Evolutionary conservation across 2,113 vertebrate species (phyloP).

Genomic region (Harpagus bidentatus): DNA sequence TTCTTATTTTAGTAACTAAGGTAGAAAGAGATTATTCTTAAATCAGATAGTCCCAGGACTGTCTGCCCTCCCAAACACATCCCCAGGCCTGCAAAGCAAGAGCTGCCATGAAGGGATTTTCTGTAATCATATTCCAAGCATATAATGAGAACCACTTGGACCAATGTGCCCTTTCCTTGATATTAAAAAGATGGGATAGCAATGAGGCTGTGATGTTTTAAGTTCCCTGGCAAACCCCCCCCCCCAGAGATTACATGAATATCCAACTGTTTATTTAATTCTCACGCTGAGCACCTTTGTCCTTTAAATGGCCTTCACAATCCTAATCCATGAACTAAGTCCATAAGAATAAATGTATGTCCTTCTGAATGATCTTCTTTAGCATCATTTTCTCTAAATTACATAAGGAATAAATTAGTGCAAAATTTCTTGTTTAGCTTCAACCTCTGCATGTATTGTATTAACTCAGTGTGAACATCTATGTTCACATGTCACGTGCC

Average conservation of each 20-base stretch:
- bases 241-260: background rate
- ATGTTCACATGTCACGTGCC: constrained; percentile 35
- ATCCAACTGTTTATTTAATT: background rate
- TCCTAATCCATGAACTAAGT: background rate
- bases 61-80: background rate
- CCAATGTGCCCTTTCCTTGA: background rate
- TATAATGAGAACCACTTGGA: background rate
- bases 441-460: background rate
- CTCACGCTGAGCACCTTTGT: background rate
- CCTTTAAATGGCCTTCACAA: background rate
- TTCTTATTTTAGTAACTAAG: background rate
- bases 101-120: background rate
- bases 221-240: background rate
- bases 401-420: background rate
- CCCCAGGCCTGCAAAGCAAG: background rate
- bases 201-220: background rate
- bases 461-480: constrained; percentile 7
- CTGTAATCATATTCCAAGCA: background rate
- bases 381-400: background rate
- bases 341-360: background rate
- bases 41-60: background rate
- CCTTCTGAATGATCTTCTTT: background rate
- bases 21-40: background rate
- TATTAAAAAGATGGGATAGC: background rate
- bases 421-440: background rate